Base-by-base conservation (phyloP, 2,113 vertebrate genomes). In the Nipponia nippon region DNA sequence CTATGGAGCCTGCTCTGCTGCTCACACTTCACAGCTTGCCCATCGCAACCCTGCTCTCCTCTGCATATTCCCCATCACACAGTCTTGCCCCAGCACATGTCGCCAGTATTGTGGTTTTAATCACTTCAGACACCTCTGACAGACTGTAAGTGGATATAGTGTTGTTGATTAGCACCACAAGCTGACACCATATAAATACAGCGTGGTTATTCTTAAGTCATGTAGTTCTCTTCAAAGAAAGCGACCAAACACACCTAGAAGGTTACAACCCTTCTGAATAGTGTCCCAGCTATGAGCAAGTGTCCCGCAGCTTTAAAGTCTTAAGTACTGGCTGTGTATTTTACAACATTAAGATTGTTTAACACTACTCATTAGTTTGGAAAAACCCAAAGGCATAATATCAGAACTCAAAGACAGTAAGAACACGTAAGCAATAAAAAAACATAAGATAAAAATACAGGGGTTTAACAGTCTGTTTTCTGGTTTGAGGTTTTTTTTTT, bases 61-160 rank as follows among this genome's bases (percentile, higher is more conserved):
- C 72, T 56, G 59, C 42, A 38, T 7, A 49, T 9, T 59, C 38
- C 72, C 40, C 30, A 63, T 34, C 44, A 53, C 70, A 62, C 88
- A 61, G 16, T 36, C 53, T 6, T 66, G 55, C 36, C 16, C 40
- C 2, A 4, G 67, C n/a, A 83, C 0, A 0, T 10, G 46, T 6
- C 4, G 23, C 67, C 46, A 25, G 7, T 15, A 34, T 1, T 25
- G 62, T 30, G 52, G 63, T 92, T 56, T 25, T 29, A 20, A 66
- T 62, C 20, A 22, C 42, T 44, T 88, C 50, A 46, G 44, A 66
- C 83, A 83, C n/a, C 29, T 67, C 72, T 20, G 61, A 78, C 50
- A 19, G 53, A 56, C 40, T 9, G 1, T 27, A 56, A 65, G 27
- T 16, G 26, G 44, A 59, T 65, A 42, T 2, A 30, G 38, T 3